Conservation (phyloP, 2,797 vertebrate genomes). For the Chiloscyllium punctatum region DNA sequence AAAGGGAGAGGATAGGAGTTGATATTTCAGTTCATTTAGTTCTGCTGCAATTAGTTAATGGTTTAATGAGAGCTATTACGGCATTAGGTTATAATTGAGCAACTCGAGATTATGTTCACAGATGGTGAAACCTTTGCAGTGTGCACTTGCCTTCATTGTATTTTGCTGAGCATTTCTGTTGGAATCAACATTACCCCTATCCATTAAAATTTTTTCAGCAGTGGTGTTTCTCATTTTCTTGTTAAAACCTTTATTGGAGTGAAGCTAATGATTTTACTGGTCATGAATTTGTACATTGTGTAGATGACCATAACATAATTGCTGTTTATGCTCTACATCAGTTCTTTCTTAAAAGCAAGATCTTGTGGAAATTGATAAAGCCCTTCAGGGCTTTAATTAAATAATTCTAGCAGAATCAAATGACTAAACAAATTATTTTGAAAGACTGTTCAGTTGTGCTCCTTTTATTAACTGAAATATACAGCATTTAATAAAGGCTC, state of each 20-base stretch:
- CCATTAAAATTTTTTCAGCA: neutral
- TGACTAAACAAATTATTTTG: neutral
- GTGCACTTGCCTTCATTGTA: neutral
- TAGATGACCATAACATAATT: neutral
- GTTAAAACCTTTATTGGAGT: neutral
- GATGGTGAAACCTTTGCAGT: neutral
- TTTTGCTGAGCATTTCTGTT: neutral
- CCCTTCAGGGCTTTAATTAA: neutral
- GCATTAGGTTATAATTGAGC: neutral
- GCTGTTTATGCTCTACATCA: neutral
- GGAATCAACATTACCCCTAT: neutral
- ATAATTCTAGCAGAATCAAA: neutral
- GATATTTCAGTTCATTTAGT: neutral
- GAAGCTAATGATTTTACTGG: neutral
- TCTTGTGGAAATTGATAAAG: neutral
- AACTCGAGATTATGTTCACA: too few relatives aligned
- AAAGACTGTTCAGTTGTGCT: neutral
- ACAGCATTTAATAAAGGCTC: neutral
- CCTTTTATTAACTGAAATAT: neutral
- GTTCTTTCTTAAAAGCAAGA: neutral
- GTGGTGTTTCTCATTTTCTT: neutral
- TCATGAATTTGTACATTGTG: neutral
- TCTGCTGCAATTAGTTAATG: constrained; percentile 25
- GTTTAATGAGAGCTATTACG: neutral
- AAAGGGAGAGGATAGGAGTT: neutral